Percentiles rank a stretch among this genome's conserved stretches.
Conservation (phyloP, 2,888 invertebrate species). For the Acleris cristana region DNA sequence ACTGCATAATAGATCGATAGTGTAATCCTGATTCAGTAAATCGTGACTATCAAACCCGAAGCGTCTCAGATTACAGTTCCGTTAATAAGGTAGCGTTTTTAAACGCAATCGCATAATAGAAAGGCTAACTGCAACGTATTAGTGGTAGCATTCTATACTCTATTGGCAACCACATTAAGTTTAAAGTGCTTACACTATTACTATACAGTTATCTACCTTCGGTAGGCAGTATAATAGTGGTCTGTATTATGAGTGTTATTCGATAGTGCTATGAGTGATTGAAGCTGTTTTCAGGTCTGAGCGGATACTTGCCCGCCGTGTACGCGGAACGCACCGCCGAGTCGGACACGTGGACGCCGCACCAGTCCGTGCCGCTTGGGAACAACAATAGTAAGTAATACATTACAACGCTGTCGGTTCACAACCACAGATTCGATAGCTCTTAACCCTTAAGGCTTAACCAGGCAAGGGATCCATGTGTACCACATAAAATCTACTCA, state of each 20-base stretch:
- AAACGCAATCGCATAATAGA: neutral
- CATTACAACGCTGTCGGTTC: neutral
- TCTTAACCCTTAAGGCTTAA: no score
- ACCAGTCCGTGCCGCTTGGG: slow-evolving; percentile 86
- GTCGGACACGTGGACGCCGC: slow-evolving; percentile 96
- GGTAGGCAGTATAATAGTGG: neutral
- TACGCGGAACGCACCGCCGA: slow-evolving; percentile 93
- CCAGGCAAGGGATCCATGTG: no score
- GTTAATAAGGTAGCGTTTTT: slow-evolving; percentile 1
- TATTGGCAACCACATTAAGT: no score
- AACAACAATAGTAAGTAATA: slow-evolving; percentile 55
- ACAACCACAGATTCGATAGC: no score
- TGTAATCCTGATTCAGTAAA: neutral
- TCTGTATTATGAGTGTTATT: neutral
- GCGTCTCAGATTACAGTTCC: slow-evolving; percentile 3
- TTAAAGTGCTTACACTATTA: no score
- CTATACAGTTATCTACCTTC: no score
- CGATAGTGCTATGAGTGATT: slow-evolving; percentile 43
- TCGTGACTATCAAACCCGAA: slow-evolving; percentile 4
- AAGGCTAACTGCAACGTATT: no score
- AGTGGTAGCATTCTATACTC: no score
- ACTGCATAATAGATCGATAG: neutral
- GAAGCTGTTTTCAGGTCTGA: slow-evolving; percentile 78
- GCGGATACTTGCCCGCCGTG: slow-evolving; percentile 91
- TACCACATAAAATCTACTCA: no score